Base-by-base conservation (phyloP, 2,797 vertebrate genomes). In the Hapalemur alaotrensis region DNA sequence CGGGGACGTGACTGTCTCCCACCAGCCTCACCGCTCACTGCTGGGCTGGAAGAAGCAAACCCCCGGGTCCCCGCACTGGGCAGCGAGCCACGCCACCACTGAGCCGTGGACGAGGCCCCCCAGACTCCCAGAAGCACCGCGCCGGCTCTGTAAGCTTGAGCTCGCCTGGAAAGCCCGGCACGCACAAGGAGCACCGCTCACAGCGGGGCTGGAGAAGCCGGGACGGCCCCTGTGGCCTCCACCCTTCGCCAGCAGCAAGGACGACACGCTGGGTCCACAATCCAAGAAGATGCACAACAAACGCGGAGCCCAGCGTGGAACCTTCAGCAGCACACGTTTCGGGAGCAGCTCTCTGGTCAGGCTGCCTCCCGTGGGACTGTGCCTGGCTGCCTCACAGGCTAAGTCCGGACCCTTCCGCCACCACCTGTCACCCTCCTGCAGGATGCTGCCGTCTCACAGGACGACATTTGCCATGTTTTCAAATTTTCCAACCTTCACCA, bases 281-380 rank as follows among this genome's bases (percentile, higher is more conserved):
- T 28, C 9, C 25, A 11, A n/a, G n/a, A 30, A 32, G 22, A 38
- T 1, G 1, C 25, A 32, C 9, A 25, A 32, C 6, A 18, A 32
- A 52, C 32, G 2, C 48, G 13, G 1, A 0, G 5, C 43, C 18
- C 13, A 17, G 52, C 28, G 52, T 10, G 8, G 38, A 17, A 17
- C 38, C 48, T n/a, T 22, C 89, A 13, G 23, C 23, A 30, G 38
- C 48, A 57, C 9, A 15, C 7, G 20, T 5, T 2, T 22, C 22
- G 15, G 15, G 9, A 41, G n/a, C 8, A 35, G 25, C 35, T 38
- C 18, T 70, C 13, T 14, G 1, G 12, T 2, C 7, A 6, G 48
- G 50, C 10, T 22, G 38, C 69, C 54, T 65, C 35, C 70, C 52
- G 61, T 6, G 9, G 43, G 63, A 89, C 13, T n/a, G 28, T 14